Evolutionary conservation across 2,113 vertebrate species (phyloP).

Genomic region (Rhinoderma darwinii): DNA sequence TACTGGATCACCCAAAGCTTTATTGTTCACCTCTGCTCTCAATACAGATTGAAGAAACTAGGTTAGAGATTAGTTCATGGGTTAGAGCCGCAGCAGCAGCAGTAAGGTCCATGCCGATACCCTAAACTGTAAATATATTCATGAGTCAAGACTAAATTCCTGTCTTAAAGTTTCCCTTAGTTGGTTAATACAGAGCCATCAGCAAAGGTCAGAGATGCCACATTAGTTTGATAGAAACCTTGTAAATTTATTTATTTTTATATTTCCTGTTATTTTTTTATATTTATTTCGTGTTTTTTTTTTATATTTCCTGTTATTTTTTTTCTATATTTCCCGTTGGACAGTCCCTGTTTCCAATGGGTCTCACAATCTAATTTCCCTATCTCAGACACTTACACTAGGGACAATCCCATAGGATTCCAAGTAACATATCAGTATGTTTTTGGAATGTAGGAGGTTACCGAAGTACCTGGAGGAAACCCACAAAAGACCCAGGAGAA

Average conservation of each 20-base stretch:
- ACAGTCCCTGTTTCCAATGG: too few relatives aligned
- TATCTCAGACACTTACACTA: too few relatives aligned
- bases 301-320: too few relatives aligned
- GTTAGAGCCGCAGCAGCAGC: background rate
- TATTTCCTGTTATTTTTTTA: background rate
- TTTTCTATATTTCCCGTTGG: too few relatives aligned
- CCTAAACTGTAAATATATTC: background rate
- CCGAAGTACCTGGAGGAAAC: too few relatives aligned
- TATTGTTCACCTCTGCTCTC: constrained; percentile 11
- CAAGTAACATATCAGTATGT: too few relatives aligned
- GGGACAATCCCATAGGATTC: too few relatives aligned
- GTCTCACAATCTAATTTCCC: too few relatives aligned
- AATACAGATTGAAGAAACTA: constrained; percentile 8
- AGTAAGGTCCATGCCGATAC: background rate
- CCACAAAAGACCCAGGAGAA: too few relatives aligned
- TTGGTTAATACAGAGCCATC: background rate
- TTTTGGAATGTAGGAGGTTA: too few relatives aligned
- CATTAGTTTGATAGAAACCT: background rate
- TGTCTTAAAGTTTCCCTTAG: background rate
- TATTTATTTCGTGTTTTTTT: too few relatives aligned
- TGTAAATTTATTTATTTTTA: background rate
- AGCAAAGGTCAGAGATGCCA: background rate
- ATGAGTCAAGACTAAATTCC: background rate
- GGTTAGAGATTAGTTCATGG: constrained; percentile 20
- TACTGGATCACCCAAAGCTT: constrained; percentile 29